Conservation (phyloP, 2,888 invertebrate species). For the Oligia latruncula region DNA sequence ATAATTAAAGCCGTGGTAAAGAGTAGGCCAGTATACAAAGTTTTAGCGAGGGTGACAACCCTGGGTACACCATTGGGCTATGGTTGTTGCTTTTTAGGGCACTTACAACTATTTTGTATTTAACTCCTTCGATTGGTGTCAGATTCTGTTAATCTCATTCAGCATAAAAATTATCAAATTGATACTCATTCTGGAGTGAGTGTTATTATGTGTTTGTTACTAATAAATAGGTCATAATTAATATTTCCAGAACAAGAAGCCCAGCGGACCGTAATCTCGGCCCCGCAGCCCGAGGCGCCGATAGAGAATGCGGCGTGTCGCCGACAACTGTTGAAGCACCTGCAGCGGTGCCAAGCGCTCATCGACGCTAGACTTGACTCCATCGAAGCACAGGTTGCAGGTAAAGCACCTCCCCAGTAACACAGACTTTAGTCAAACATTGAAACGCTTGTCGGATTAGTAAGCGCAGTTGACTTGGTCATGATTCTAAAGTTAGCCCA, state of each 20-base stretch:
- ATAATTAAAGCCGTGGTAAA: background rate
- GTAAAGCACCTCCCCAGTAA: constrained; percentile 75
- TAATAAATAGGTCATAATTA: background rate
- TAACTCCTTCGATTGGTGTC: background rate
- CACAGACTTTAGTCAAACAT: background rate
- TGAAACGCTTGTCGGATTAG: background rate
- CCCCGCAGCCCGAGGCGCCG: constrained; percentile 95
- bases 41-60: background rate
- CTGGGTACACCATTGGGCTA: background rate
- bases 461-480: background rate
- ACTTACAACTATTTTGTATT: background rate
- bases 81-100: background rate
- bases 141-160: background rate
- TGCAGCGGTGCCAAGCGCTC: constrained; percentile 93
- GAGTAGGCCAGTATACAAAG: background rate
- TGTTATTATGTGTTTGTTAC: too few relatives aligned
- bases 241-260: constrained; percentile 63
- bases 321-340: constrained; percentile 93
- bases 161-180: background rate
- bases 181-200: background rate
- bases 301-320: constrained; percentile 95
- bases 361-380: constrained; percentile 93
- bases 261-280: constrained; percentile 66
- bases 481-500: background rate
- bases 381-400: constrained; percentile 94